Base-by-base conservation (phyloP, 2,113 vertebrate genomes). In the Motacilla alba region DNA sequence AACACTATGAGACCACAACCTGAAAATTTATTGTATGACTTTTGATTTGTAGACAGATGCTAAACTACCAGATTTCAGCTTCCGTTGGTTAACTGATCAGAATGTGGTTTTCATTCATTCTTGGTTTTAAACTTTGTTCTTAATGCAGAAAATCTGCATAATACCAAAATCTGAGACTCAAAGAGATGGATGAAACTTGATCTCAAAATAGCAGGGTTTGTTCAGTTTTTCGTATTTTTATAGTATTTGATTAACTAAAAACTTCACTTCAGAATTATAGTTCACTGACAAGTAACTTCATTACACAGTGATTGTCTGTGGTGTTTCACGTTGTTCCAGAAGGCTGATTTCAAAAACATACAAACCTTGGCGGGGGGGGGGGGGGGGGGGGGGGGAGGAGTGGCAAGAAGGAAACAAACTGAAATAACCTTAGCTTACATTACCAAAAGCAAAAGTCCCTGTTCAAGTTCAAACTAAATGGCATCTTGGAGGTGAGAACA, bases 61-160 rank as follows among this genome's bases (percentile, higher is more conserved):
- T 72, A 49, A 78, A 75, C 24, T 41, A n/a, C 37, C 37, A 31
- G 8, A 73, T 60, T 92, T 81, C 67, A 79, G 10, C 35, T 83
- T 89, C 76, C 30, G 9, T 6, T 58, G 37, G 37, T 64, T 87
- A 95, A 68, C 15, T 41, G 49, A 81, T 69, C 49, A 56, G 62
- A 73, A 78, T 7, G 28, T 44, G 21, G 9, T 87, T 92, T 92
- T 86, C 30, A 43, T 87, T 87, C 35, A 33, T 56, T 87, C 60
- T 59, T 56, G 17, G 0, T 13, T 72, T 86, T 59, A 46, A 27
- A 53, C 39, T 89, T 55, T 22, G 62, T 70, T 95, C 41, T 82
- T 78, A 89, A 79, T 58, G 74, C 27, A 87, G 30, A 88, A 95
- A 94, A 84, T 52, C 35, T 75, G 33, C 37, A 37, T 83, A 70